Percentiles rank a stretch among this genome's conserved stretches.
These are phyloP conservation scores for Apotomis capreana DNA, from an alignment of 2,888 invertebrate genomes.

Conservation along the genomic window DNA sequence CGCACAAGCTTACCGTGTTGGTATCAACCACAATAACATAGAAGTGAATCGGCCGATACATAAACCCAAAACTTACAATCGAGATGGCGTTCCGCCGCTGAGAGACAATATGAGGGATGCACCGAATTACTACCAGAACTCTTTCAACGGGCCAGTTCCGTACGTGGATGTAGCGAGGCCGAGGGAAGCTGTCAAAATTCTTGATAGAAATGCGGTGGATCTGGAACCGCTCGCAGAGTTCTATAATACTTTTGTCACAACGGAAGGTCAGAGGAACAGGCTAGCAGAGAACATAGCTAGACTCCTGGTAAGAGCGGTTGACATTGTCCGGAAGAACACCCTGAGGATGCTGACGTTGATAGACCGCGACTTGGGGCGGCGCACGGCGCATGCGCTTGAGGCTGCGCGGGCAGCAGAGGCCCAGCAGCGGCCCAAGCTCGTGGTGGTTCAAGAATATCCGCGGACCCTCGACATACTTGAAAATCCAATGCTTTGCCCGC, in stretches of 20 bases:
- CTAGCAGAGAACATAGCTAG: slow-evolving; percentile 8
- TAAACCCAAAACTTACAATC: no score
- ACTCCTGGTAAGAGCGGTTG: background rate
- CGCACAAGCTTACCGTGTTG: no score
- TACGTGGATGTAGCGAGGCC: slow-evolving; percentile 50
- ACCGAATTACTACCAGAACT: no score
- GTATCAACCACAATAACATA: no score
- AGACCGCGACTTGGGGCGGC: slow-evolving; percentile 19
- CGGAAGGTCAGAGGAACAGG: slow-evolving; percentile 14
- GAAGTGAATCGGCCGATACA: no score
- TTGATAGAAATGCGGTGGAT: slow-evolving; percentile 58
- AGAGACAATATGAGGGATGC: no score
- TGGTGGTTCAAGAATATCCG: background rate
- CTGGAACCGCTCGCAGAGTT: slow-evolving; percentile 87
- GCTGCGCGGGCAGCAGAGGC: background rate
- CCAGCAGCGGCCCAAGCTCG: slow-evolving; percentile 4
- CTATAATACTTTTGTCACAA: slow-evolving; percentile 70
- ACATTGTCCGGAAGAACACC: background rate
- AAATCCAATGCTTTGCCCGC: background rate
- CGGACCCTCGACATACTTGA: slow-evolving; percentile 8
- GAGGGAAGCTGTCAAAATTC: slow-evolving; percentile 50
- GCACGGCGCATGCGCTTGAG: background rate
- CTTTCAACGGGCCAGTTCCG: no score
- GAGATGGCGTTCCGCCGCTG: no score
- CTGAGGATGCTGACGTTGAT: background rate